Conservation (phyloP, 2,113 vertebrate genomes). For the Nothobranchius furzeri region DNA sequence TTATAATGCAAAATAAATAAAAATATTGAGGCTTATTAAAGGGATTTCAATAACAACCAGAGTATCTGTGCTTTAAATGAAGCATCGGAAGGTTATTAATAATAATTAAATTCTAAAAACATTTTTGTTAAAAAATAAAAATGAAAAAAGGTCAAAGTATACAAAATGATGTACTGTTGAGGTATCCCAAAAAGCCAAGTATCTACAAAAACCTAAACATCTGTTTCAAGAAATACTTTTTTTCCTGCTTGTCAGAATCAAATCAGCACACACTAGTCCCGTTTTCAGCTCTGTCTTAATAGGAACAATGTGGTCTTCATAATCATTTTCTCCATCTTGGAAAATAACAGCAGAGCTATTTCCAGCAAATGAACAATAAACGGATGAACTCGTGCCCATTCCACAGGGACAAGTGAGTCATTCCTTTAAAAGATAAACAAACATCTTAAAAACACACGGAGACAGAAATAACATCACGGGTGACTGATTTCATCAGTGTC, state of each 20-base stretch:
- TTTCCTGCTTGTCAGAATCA: too few species aligned
- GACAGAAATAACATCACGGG: neutral
- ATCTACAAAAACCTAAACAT: neutral
- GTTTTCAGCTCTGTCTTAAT: too few species aligned
- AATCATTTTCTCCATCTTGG: too few species aligned
- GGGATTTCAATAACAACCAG: slow-evolving; percentile 6
- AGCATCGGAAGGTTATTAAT: neutral
- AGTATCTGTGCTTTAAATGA: neutral
- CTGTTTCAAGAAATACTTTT: too few species aligned
- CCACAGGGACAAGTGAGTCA: neutral
- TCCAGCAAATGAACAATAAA: neutral
- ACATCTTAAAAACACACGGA: neutral
- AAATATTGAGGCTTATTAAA: slow-evolving; percentile 1
- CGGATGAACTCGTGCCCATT: neutral
- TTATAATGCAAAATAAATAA: neutral
- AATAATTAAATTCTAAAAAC: slow-evolving; percentile 7
- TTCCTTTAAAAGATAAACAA: neutral
- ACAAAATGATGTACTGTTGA: too few species aligned
- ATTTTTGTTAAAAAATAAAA: neutral
- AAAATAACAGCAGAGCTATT: too few species aligned
- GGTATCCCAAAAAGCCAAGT: neutral
- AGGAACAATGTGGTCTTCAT: too few species aligned
- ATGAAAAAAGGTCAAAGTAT: neutral
- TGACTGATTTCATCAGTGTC: neutral
- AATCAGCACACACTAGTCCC: too few species aligned